phyloP scores from a whole-genome alignment of 2,797 vertebrate genomes.

The Rhincodon typus region DNA sequence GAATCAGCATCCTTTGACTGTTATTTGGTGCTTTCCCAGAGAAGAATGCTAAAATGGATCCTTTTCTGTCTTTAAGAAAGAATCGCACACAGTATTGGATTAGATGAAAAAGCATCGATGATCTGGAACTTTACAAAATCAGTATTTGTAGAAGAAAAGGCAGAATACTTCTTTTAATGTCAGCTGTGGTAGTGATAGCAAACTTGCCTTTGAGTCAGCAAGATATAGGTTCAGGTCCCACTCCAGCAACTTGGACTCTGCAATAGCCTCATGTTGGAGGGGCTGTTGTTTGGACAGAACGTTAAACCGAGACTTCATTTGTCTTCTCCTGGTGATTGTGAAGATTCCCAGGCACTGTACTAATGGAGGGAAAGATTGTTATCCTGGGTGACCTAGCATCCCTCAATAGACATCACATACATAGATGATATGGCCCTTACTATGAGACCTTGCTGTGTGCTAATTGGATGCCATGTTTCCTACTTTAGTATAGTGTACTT shows the following conservation, averaged over 20 bases:
- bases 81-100: not conserved
- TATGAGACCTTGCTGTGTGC: not conserved
- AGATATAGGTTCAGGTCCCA: not conserved
- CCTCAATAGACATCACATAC: not conserved
- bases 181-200: not conserved
- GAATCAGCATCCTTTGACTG: not conserved
- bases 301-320: not conserved
- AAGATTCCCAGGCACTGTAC: not conserved
- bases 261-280: not conserved
- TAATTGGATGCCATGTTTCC: not conserved
- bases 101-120: not conserved
- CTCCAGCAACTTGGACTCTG: not conserved
- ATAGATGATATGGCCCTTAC: not conserved
- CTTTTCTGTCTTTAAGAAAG: not conserved
- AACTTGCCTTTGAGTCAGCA: not conserved
- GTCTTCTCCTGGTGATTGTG: not conserved
- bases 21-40: not conserved
- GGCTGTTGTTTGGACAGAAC: not conserved
- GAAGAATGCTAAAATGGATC: not conserved
- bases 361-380: too few relatives aligned
- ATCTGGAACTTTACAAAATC: not conserved
- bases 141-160: not conserved
- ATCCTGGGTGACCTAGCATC: not conserved
- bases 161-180: not conserved
- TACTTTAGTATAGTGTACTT: not conserved